Conservation (phyloP, 2,113 vertebrate genomes). For the Hucho hucho region DNA sequence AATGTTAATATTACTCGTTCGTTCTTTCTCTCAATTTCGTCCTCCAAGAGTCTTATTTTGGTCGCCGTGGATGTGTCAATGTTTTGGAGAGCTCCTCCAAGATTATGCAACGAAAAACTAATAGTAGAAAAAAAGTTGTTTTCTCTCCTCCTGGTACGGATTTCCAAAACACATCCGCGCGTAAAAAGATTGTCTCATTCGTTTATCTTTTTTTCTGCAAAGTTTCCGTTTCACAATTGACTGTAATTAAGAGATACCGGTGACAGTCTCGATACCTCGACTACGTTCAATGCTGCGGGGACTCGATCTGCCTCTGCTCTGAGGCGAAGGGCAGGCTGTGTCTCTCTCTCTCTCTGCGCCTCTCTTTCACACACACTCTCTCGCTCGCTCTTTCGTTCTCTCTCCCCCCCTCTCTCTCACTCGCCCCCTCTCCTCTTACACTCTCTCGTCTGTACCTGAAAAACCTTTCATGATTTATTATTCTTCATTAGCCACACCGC, state of each 20-base stretch:
- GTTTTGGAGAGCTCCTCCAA: constrained; percentile 52
- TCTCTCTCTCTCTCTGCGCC: constrained; percentile 61
- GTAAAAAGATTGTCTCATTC: constrained; percentile 38
- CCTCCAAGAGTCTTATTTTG: constrained; percentile 32
- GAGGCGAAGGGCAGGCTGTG: constrained; percentile 68
- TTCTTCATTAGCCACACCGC: constrained; percentile 79
- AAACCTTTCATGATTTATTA: constrained; percentile 80
- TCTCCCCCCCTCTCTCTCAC: constrained; percentile 34
- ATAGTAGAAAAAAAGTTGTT: constrained; percentile 38
- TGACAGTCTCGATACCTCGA: constrained; percentile 67
- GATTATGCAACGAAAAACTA: constrained; percentile 41
- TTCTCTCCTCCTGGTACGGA: constrained; percentile 51
- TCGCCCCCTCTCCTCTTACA: constrained; percentile 46
- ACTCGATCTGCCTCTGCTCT: constrained; percentile 70
- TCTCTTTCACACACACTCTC: constrained; percentile 56
- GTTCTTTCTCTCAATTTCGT: constrained; percentile 34
- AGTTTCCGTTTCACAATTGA: constrained; percentile 61
- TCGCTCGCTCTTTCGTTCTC: constrained; percentile 61
- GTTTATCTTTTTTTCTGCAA: constrained; percentile 52
- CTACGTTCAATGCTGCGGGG: constrained; percentile 77
- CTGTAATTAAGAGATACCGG: constrained; percentile 63
- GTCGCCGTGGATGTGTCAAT: constrained; percentile 40
- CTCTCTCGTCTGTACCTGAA: constrained; percentile 69
- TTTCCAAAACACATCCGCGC: constrained; percentile 50
- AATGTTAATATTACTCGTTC: constrained; percentile 21